Percentiles rank a stretch among this genome's conserved stretches.
Evolutionary conservation across 2,113 vertebrate genomes (phyloP).

Genomic region (Aramus guarauna): DNA sequence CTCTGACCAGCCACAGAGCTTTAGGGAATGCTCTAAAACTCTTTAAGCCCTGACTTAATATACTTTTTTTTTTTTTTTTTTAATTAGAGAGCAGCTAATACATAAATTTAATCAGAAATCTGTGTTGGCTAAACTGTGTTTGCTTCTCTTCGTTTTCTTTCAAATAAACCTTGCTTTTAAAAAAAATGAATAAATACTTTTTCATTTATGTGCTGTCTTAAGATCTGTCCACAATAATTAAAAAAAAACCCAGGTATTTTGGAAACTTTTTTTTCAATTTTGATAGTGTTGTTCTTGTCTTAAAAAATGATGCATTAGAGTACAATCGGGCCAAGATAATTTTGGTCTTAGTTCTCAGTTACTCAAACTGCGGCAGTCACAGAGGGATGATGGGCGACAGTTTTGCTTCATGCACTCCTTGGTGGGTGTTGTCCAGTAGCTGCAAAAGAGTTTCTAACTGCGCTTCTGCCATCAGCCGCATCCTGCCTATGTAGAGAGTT

Average conservation of each 20-base stretch:
- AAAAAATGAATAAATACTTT: not conserved
- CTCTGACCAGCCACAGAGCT: not conserved
- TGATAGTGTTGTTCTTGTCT: not conserved
- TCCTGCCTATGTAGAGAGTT: not conserved
- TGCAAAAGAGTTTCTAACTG: not conserved
- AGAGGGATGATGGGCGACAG: not conserved
- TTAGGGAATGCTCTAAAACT: not conserved
- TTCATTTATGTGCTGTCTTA: not conserved
- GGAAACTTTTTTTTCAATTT: not conserved
- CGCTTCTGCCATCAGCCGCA: not conserved
- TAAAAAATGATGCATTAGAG: not conserved
- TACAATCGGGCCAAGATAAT: not conserved
- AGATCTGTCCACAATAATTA: not conserved
- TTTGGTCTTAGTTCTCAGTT: not conserved
- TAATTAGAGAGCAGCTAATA: not conserved
- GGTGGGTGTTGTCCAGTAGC: not conserved
- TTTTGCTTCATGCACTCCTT: not conserved
- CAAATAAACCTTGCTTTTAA: constrained; percentile 26
- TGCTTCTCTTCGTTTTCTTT: constrained; percentile 8
- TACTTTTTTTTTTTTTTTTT: not conserved
- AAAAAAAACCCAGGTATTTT: not conserved
- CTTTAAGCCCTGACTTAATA: not conserved
- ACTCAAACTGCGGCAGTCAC: too few relatives aligned
- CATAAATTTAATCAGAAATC: not conserved
- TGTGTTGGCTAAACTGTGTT: not conserved